phyloP scores from a whole-genome alignment of 2,113 vertebrate species.

The Bufo gargarizans region DNA sequence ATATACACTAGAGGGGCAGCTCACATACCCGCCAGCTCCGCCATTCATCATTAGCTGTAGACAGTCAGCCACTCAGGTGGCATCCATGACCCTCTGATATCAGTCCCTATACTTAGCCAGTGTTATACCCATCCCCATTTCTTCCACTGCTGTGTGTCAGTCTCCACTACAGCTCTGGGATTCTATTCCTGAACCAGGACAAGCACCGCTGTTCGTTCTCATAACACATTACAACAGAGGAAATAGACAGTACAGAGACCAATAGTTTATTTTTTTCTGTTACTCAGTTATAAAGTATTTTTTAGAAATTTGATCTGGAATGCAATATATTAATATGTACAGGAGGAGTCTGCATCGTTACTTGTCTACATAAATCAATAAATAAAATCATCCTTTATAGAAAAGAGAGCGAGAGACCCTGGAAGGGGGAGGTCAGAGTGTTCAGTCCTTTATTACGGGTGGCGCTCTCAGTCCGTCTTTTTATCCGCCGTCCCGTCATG shows the following conservation, averaged over 20 bases:
- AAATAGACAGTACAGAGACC: neutral
- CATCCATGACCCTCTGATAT: no score
- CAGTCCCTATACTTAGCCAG: no score
- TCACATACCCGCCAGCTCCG: no score
- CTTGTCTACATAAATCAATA: neutral
- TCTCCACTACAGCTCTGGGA: no score
- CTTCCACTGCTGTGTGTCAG: no score
- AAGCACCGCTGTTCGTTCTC: no score
- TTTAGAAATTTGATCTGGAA: conserved; percentile 46
- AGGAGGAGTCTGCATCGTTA: neutral
- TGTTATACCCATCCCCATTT: no score
- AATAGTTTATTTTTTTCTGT: conserved; percentile 4
- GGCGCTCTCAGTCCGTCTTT: conserved; percentile 76
- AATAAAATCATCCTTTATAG: conserved; percentile 20
- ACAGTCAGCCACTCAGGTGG: no score
- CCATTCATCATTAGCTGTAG: no score
- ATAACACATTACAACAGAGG: no score
- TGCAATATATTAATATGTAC: conserved; percentile 33
- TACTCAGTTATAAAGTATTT: neutral
- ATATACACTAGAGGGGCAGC: no score
- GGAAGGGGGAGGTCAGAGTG: neutral
- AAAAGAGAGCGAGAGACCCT: neutral
- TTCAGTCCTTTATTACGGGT: neutral
- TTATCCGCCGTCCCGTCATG: conserved; percentile 70
- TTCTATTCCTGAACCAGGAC: no score